phyloP scores from a whole-genome alignment of 2,888 invertebrate species.

The Hyposoter didymator region DNA sequence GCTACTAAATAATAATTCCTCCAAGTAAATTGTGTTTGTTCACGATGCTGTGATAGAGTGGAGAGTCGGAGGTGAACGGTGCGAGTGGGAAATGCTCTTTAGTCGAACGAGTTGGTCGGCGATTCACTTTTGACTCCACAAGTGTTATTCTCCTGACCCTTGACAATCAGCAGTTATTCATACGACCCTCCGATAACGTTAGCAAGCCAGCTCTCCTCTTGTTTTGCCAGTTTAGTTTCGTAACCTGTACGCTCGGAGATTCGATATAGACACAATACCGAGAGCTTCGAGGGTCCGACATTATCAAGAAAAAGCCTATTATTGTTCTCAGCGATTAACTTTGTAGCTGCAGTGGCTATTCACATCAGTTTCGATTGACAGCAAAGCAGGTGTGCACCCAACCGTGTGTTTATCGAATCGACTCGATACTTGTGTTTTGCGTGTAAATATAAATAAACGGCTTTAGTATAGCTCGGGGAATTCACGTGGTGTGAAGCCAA shows the following conservation, averaged over 20 bases:
- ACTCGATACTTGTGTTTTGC: neutral
- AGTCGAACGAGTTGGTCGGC: slow-evolving; percentile 6
- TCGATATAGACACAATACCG: slow-evolving; percentile 1
- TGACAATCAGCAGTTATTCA: slow-evolving; percentile 21
- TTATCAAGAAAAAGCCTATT: neutral
- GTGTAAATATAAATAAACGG: neutral
- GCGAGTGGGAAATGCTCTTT: slow-evolving; percentile 17
- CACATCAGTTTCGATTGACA: slow-evolving; percentile 25
- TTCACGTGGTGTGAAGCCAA: slow-evolving; percentile 9
- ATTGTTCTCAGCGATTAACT: slow-evolving; percentile 29
- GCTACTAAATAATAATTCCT: neutral
- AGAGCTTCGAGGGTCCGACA: neutral
- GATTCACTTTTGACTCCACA: slow-evolving; percentile 23
- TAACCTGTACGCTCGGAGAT: slow-evolving; percentile 1
- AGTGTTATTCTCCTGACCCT: slow-evolving; percentile 28
- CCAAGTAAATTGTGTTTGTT: neutral
- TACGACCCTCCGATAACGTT: slow-evolving; percentile 17
- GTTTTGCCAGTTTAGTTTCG: slow-evolving; percentile 2
- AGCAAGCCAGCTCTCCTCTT: neutral
- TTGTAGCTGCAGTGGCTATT: slow-evolving; percentile 2
- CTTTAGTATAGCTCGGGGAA: neutral
- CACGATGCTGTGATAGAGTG: neutral
- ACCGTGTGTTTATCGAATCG: slow-evolving; percentile 24
- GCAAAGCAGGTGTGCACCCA: slow-evolving; percentile 14
- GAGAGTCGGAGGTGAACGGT: neutral